Conservation (phyloP, 2,797 vertebrate species). For the Gastrophryne carolinensis region DNA sequence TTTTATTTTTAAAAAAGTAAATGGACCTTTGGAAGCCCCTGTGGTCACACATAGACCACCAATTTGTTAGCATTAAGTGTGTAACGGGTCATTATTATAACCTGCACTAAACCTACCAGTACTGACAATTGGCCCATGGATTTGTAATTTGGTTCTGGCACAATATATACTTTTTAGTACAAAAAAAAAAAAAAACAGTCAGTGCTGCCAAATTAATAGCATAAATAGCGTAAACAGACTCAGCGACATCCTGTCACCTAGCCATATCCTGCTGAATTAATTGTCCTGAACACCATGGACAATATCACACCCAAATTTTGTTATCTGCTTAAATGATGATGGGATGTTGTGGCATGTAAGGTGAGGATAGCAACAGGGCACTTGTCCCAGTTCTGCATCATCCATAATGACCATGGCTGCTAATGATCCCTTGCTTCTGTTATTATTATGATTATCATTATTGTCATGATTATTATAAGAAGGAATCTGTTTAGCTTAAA, state of each 20-base stretch:
- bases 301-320: slow-evolving; percentile 39
- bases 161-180: neutral
- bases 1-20: too few species aligned
- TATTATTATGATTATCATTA: slow-evolving; percentile 35
- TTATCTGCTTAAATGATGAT: slow-evolving; percentile 47
- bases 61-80: too few species aligned
- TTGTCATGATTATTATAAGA: slow-evolving; percentile 48
- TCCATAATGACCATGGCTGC: slow-evolving; percentile 16
- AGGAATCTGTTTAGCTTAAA: slow-evolving; percentile 11
- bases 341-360: slow-evolving; percentile 28
- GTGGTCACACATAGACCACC: too few species aligned
- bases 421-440: slow-evolving; percentile 30
- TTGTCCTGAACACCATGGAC: slow-evolving; percentile 9
- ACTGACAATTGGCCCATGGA: too few species aligned
- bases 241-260: slow-evolving; percentile 8
- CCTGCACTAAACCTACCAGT: too few species aligned
- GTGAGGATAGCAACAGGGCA: slow-evolving; percentile 30
- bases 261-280: slow-evolving; percentile 26
- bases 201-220: neutral
- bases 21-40: too few species aligned
- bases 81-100: too few species aligned
- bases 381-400: slow-evolving; percentile 26
- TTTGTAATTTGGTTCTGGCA: too few species aligned
- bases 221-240: neutral
- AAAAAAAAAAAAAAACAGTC: neutral